Base-by-base conservation (phyloP, 2,888 invertebrate species). In the Xanthorhoe designata region DNA sequence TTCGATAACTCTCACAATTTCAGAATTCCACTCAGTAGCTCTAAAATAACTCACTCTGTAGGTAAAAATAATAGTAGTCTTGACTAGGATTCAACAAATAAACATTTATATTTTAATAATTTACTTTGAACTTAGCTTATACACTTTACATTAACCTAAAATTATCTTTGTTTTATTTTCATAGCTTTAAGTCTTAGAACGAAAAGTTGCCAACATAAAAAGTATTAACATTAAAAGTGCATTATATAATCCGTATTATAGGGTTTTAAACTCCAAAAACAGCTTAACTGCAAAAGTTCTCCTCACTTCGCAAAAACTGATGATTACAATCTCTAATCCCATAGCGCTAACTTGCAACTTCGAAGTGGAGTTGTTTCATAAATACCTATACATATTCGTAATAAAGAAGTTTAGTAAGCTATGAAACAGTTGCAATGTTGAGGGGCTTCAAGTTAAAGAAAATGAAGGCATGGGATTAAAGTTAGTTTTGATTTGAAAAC, bases 201-300 rank as follows among this genome's bases (percentile, higher is more conserved):
- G 13, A 42, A 42, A 42, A 42, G 13, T 42, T 13, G 38, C 38
- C 13, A 42, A 4, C 38, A 42, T 38, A 7, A 54, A 52, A 38
- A 38, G 18, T 35, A 54, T 38, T 54, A 18, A 54, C 54, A 54
- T 54, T 38, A 54, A 54, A 54, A 54, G 24, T 45, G 56, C 56
- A 45, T 56, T 56, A 56, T 56, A 15, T 56, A 56, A 42, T 42
- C 38, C 38, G 38, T 42, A 42, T 42, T 42, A 13, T 4, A 42
- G 38, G 38, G 38, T 1, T 42, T 42, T 42, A 42, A 42, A 42
- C 38, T 42, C 38, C 0, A 2, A 42, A 42, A 42, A 42, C 38
- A 42, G 13, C 3, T 13, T 42, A 2, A 42, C 38, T 13, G 38
- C 38, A 56, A 45, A 56, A 45, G n/a, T 42, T 42, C 13, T 9